Evolutionary conservation across 2,888 invertebrate genomes (phyloP).

Genomic region (Andrena dorsata): DNA sequence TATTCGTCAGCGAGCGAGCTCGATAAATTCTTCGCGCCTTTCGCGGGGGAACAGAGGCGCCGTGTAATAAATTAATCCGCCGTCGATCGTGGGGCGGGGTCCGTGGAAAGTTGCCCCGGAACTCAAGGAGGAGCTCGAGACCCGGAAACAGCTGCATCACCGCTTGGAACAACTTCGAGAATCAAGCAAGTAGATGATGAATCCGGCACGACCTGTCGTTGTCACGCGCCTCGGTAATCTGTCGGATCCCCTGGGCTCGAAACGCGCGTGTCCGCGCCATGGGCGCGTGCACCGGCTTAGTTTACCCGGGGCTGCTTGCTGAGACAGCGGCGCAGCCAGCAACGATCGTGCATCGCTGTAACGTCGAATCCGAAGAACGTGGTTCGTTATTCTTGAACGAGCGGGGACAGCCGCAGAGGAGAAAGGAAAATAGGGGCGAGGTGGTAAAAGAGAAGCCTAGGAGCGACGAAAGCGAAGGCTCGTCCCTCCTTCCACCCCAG

Average conservation of each 20-base stretch:
- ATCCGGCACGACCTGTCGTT: slow-evolving; percentile 25
- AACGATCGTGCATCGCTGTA: slow-evolving; percentile 2
- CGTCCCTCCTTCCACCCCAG: slow-evolving; percentile 3
- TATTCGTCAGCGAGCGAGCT: too few relatives aligned
- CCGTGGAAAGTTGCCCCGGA: too few relatives aligned
- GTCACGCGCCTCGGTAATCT: slow-evolving; percentile 53
- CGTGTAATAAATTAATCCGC: too few relatives aligned
- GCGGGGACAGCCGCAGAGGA: slow-evolving; percentile 23
- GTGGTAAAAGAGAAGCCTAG: slow-evolving; percentile 21
- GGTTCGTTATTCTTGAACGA: slow-evolving; percentile 22
- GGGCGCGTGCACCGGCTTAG: slow-evolving; percentile 22
- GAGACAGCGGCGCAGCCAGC: background rate
- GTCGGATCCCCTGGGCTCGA: slow-evolving; percentile 28
- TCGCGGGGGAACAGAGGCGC: too few relatives aligned
- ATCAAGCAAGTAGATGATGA: background rate
- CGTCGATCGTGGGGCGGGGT: too few relatives aligned
- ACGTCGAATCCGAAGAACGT: slow-evolving; percentile 21
- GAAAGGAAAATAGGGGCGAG: slow-evolving; percentile 2
- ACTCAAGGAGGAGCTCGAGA: background rate
- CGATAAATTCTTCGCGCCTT: too few relatives aligned
- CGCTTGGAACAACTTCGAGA: background rate
- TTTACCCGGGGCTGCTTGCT: slow-evolving; percentile 30
- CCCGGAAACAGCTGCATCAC: background rate
- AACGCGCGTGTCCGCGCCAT: slow-evolving; percentile 2
- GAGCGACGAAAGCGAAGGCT: slow-evolving; percentile 12